These are phyloP conservation scores for Diaperis boleti DNA, from an alignment of 2,888 invertebrate species.

Conservation along the genomic window DNA sequence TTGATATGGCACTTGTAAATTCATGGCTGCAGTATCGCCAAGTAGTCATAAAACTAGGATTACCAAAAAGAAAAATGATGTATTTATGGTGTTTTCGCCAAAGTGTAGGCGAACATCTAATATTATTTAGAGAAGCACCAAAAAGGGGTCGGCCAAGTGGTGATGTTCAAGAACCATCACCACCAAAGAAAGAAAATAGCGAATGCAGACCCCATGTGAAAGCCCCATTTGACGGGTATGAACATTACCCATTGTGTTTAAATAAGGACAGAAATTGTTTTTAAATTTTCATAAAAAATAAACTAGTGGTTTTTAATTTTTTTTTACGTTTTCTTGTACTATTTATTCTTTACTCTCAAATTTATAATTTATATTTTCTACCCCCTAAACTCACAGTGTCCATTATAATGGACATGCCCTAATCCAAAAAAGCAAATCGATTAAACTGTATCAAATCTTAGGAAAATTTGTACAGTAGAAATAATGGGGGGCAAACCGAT, in stretches of 20 bases:
- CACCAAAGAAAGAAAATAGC: conserved; percentile 1
- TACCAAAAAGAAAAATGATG: conserved; percentile 40
- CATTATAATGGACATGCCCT: too few relatives aligned
- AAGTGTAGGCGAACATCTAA: conserved; percentile 39
- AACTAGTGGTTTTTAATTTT: not conserved
- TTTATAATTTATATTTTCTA: too few relatives aligned
- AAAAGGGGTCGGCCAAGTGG: conserved; percentile 37
- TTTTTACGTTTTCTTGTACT: not conserved
- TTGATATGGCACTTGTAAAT: conserved; percentile 31
- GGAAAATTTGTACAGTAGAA: too few relatives aligned
- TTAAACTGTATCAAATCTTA: too few relatives aligned
- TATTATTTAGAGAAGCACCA: conserved; percentile 5
- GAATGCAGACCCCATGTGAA: not conserved
- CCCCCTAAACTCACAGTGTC: too few relatives aligned
- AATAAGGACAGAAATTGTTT: conserved; percentile 42
- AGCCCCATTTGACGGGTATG: conserved; percentile 30
- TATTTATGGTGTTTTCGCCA: conserved; percentile 40
- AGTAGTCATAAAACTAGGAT: conserved; percentile 17
- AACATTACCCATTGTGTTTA: conserved; percentile 45
- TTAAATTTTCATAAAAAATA: conserved; percentile 1
- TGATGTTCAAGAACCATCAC: not conserved
- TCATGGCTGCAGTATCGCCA: conserved; percentile 41
- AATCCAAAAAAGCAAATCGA: too few relatives aligned
- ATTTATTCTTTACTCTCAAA: too few relatives aligned
- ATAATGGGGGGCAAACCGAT: too few relatives aligned